Evolutionary conservation across 2,113 vertebrate species (phyloP).

Genomic region (Peromyscus polionotus): DNA sequence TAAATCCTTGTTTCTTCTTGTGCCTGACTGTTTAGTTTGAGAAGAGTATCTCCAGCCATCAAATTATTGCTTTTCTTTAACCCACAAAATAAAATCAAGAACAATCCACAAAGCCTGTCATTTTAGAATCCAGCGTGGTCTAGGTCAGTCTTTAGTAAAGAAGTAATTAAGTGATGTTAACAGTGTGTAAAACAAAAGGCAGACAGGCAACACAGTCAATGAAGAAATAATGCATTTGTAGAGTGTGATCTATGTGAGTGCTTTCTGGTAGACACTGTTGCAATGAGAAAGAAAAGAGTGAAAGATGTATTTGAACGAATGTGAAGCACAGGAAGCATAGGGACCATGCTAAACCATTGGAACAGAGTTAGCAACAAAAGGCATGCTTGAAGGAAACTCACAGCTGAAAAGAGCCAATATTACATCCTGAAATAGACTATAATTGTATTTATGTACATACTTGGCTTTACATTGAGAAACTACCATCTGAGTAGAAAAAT

Average conservation of each 20-base stretch:
- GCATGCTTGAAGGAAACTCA: not conserved
- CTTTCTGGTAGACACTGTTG: not conserved
- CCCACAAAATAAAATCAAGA: not conserved
- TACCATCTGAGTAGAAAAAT: slow-evolving; percentile 17
- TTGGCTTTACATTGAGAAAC: not conserved
- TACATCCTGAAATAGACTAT: not conserved
- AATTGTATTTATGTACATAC: not conserved
- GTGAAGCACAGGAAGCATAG: not conserved
- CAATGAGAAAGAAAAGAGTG: not conserved
- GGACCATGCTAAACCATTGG: not conserved
- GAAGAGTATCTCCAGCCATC: not conserved
- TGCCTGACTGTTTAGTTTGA: not conserved
- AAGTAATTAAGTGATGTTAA: not conserved
- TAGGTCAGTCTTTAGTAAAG: not conserved
- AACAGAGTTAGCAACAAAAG: slow-evolving; percentile 1
- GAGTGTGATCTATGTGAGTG: not conserved
- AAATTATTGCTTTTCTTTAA: not conserved
- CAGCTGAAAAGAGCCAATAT: not conserved
- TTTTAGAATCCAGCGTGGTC: not conserved
- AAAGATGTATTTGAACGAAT: not conserved
- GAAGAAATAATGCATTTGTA: not conserved
- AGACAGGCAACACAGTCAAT: not conserved
- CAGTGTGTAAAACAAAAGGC: not conserved
- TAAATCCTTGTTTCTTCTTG: not conserved
- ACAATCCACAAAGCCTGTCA: not conserved